phyloP scores from a whole-genome alignment of 2,797 vertebrate species.

The Oophaga sylvatica region DNA sequence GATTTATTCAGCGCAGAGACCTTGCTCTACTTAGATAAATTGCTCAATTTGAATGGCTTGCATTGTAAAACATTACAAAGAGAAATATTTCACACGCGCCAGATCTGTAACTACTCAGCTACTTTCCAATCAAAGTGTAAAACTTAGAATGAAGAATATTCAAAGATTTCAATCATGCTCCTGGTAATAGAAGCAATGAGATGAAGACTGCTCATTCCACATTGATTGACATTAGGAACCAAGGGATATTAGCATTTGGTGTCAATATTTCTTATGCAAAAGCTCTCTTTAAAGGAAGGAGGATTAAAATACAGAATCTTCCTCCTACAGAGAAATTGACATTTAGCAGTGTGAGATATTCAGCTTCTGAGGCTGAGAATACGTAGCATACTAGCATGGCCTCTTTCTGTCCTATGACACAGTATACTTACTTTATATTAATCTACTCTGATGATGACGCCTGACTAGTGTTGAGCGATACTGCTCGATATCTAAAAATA shows the following conservation, averaged over 20 bases:
- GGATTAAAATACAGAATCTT: slow-evolving; percentile 19
- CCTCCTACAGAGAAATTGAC: neutral
- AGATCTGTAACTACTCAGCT: slow-evolving; percentile 31
- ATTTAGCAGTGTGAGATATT: slow-evolving; percentile 7
- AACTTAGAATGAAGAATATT: slow-evolving; percentile 23
- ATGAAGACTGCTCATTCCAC: slow-evolving; percentile 28
- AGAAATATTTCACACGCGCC: slow-evolving; percentile 5
- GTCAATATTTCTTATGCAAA: slow-evolving; percentile 21
- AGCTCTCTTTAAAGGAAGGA: slow-evolving; percentile 9
- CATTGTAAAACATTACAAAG: slow-evolving; percentile 27
- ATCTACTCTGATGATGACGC: neutral
- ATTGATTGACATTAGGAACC: slow-evolving; percentile 48
- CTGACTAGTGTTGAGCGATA: no score
- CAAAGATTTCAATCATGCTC: slow-evolving; percentile 21
- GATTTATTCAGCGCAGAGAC: slow-evolving; percentile 4
- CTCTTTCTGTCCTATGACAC: neutral
- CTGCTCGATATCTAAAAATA: no score
- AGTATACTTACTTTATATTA: neutral
- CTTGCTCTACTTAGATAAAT: slow-evolving; percentile 28
- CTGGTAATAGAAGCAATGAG: slow-evolving; percentile 7
- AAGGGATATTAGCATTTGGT: slow-evolving; percentile 15
- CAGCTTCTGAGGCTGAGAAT: neutral
- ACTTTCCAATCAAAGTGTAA: slow-evolving; percentile 40
- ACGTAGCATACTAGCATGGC: neutral
- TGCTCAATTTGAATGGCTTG: slow-evolving; percentile 8